A percentile compares a stretch with the other conserved stretches of the same genome.
Evolutionary conservation across 2,888 invertebrate species (phyloP).

Genomic region (Polia nebulosa): DNA sequence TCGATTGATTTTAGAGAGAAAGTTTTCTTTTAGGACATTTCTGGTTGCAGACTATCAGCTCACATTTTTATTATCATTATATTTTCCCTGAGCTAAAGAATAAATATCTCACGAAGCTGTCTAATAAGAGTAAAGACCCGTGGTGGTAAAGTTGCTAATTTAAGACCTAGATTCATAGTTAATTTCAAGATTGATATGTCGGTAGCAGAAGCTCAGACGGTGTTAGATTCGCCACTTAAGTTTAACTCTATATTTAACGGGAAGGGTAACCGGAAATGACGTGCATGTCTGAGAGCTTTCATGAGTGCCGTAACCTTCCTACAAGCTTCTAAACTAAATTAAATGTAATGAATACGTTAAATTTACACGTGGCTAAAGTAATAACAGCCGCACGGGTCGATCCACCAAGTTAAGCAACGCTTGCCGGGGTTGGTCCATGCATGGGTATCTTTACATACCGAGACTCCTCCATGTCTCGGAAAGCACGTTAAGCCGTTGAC

Average conservation of each 20-base stretch:
- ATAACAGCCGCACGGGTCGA: too few species aligned
- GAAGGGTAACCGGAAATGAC: constrained; percentile 13
- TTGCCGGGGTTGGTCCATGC: too few species aligned
- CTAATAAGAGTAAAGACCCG: background rate
- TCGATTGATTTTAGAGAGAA: too few species aligned
- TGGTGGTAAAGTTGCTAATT: background rate
- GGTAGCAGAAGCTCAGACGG: constrained; percentile 7
- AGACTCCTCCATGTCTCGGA: too few species aligned
- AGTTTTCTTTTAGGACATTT: too few species aligned
- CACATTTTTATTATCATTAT: too few species aligned
- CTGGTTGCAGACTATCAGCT: too few species aligned
- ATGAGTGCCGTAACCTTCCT: background rate
- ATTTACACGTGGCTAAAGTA: too few species aligned
- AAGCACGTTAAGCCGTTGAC: too few species aligned
- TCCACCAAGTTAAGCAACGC: too few species aligned
- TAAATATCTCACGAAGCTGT: background rate
- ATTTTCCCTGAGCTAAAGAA: background rate
- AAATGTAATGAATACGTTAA: constrained; percentile 11
- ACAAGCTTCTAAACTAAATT: constrained; percentile 15
- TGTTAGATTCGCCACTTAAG: constrained; percentile 16
- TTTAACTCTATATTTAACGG: constrained; percentile 20
- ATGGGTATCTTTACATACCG: too few species aligned
- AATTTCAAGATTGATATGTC: background rate
- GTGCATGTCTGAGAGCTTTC: constrained; percentile 36
- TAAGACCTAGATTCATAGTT: background rate